Evolutionary conservation across 2,113 vertebrate genomes (phyloP), one percentile per base, ranked within the genome.

Genomic region (Hymenochirus boettgeri): DNA sequence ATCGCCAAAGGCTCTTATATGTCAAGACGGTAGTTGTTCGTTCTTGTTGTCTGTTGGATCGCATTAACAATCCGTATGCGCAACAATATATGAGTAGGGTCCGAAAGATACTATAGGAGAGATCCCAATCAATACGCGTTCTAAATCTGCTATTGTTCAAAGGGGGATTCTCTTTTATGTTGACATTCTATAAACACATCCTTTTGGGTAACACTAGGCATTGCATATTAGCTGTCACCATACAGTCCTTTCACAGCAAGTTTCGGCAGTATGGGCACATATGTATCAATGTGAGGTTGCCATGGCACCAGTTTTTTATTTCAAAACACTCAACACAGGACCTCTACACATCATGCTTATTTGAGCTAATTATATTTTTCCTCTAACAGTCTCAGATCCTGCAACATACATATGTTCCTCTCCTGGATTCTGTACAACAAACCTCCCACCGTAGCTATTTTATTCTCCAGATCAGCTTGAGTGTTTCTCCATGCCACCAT

Each of bases 221-320:
- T 87, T n/a, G 79, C 79, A n/a, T 82, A 89, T 71, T 93, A 98
- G 81, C 92, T 96, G 76, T 99, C 95, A 11, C 95, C 95, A 1
- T 90, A 73, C 71, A 26, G 76, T 99, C 96, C 47, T 98, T 66
- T 94, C 88, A 57, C 77, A 65, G 92, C 88, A 63, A 98, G 98
- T 83, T 58, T 95, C 81, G 73, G 83, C 82, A 51, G 96, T 99
- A 87, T 1, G 93, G 92, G 15, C 87, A 92, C 92, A 93, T 95
- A 71, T 98, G 95, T 82, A 97, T 89, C 94, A 99, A 80, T 92
- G 88, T 77, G 70, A 3, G 94, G 95, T 61, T 96, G 92, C 95
- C 95, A 99, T 0, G 95, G 94, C 22, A 94, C 82, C 65, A n/a
- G 80, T 15, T 70, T 74, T 80, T 87, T 89, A 46, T 76, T 80